Evolutionary conservation across 1,140 invertebrate genomes (phyloP).

Genomic region (Hypothenemus hampei): DNA sequence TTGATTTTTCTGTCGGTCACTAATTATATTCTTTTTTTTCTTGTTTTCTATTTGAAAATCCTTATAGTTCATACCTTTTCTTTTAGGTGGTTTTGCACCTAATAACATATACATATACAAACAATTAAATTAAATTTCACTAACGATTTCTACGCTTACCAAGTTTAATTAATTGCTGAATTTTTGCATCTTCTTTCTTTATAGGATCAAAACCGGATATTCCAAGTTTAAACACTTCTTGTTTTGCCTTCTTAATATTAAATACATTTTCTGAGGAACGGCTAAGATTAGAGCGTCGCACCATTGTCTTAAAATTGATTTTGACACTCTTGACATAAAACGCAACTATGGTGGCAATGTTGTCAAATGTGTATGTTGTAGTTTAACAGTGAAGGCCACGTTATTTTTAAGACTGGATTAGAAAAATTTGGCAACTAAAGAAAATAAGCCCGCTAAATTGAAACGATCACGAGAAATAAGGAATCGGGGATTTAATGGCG

Average conservation of each 20-base stretch:
- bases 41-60: slow-evolving; percentile 45
- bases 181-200: slow-evolving; percentile 54
- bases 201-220: slow-evolving; percentile 55
- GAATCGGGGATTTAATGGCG: too few species aligned
- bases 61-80: slow-evolving; percentile 56
- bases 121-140: background rate
- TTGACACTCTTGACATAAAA: too few species aligned
- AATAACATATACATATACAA: background rate
- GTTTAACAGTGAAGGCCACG: too few species aligned
- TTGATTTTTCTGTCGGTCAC: slow-evolving; percentile 46
- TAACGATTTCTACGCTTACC: slow-evolving; percentile 44
- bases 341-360: too few species aligned
- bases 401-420: too few species aligned
- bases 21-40: slow-evolving; percentile 41
- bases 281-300: slow-evolving; percentile 2
- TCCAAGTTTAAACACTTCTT: slow-evolving; percentile 62
- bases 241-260: slow-evolving; percentile 54
- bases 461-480: too few species aligned
- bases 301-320: too few species aligned
- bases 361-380: too few species aligned
- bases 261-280: slow-evolving; percentile 43
- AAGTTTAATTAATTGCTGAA: slow-evolving; percentile 55
- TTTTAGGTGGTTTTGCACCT: slow-evolving; percentile 59
- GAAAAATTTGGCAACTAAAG: too few species aligned
- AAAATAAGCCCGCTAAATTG: too few species aligned